Conservation (phyloP, 1,140 invertebrate genomes). For the Mya arenaria region DNA sequence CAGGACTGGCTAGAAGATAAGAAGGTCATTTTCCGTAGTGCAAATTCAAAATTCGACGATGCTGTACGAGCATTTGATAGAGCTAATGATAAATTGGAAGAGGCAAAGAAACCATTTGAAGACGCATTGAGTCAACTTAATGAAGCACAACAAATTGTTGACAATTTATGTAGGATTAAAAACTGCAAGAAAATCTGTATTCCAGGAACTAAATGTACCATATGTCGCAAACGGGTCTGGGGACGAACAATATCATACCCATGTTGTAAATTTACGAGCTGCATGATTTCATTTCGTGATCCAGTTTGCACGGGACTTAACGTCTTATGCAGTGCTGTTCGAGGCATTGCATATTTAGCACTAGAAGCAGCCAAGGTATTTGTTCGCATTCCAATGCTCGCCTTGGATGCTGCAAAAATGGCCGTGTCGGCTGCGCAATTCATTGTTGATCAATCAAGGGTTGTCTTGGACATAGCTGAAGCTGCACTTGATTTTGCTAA, state of each 20-base stretch:
- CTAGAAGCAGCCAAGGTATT: not conserved
- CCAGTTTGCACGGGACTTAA: slow-evolving; percentile 27
- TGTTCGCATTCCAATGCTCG: not conserved
- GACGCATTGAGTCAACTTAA: slow-evolving; percentile 23
- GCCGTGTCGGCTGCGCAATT: slow-evolving; percentile 1
- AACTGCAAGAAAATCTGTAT: slow-evolving; percentile 49
- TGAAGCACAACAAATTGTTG: slow-evolving; percentile 42
- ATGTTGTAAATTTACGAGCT: slow-evolving; percentile 37
- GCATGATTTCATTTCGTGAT: slow-evolving; percentile 39
- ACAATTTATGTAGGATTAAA: slow-evolving; percentile 21
- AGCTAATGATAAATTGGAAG: slow-evolving; percentile 38
- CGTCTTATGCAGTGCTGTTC: slow-evolving; percentile 14
- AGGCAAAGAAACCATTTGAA: slow-evolving; percentile 26
- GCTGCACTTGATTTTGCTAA: not conserved
- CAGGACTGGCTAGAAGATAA: slow-evolving; percentile 48
- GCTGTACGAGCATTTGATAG: slow-evolving; percentile 13
- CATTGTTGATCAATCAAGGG: slow-evolving; percentile 7
- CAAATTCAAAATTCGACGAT: slow-evolving; percentile 25
- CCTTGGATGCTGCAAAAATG: not conserved
- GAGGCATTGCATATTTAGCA: not conserved
- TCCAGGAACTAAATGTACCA: slow-evolving; percentile 31
- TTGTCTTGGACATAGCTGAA: not conserved
- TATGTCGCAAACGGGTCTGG: slow-evolving; percentile 29
- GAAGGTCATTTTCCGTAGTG: not conserved
- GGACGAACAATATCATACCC: slow-evolving; percentile 22